Base-by-base conservation (phyloP, 2,113 vertebrate genomes). In the Meleagris gallopavo region DNA sequence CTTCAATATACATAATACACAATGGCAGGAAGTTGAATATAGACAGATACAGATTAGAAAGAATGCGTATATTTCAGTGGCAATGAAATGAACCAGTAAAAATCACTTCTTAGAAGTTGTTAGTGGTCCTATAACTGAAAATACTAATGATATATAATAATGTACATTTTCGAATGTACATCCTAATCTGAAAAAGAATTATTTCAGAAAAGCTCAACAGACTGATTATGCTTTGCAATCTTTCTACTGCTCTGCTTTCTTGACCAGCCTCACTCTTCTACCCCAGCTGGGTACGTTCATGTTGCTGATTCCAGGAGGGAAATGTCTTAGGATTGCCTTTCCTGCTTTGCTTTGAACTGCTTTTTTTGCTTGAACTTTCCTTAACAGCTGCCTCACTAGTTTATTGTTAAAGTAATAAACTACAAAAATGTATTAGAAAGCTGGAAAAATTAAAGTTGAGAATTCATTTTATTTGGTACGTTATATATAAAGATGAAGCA, bases 381-480 rank as follows among this genome's bases (percentile, higher is more conserved):
- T 79, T 76, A 92, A 84, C 71, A 85, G 84, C 45, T 83, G 55
- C 64, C 78, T 83, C 55, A 15, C 34, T 77, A 55, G 36, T 48
- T 65, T 66, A 32, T 67, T 76, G 62, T 64, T 96, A 77, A 91
- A 92, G 72, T 34, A 82, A 79, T 43, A 73, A 79, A 70, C 81
- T 90, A 64, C 73, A 94, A 61, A 73, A 60, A 80, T 18, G 4
- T 19, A 75, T 38, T 62, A 80, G 64, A 79, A 90, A 91, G 55
- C 15, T 83, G 36, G 36, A 74, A 71, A 92, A 92, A 52, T 13
- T 61, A 36, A 4, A 75, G 36, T 10, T 57, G 48, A 69, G 62
- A 57, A 73, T 69, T 24, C 64, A 48, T 72, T 83, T 77, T 88
- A 30, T 67, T 82, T 7, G 15, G 19, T 66, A n/a, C 36, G n/a